Conservation (phyloP, 2,888 invertebrate genomes). For the Heteromyza rotundicornis region DNA sequence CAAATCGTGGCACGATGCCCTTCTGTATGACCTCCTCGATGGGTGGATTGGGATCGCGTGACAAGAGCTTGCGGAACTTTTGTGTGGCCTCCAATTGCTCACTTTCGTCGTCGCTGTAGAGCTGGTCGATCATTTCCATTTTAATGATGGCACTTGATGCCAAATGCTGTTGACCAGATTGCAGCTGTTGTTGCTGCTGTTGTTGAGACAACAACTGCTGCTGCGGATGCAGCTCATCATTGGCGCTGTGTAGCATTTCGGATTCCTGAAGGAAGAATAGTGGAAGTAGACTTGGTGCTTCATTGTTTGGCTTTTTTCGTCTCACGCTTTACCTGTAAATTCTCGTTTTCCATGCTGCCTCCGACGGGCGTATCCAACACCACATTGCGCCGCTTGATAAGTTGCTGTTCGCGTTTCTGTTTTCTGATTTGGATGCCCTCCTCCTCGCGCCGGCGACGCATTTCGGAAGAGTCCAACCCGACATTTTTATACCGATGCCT, state of each 20-base stretch:
- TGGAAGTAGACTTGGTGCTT: too few species aligned
- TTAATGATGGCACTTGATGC: constrained; percentile 45
- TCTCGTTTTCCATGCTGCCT: constrained; percentile 47
- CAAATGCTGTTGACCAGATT: constrained; percentile 13
- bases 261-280: constrained; percentile 37
- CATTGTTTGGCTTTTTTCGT: constrained; percentile 18
- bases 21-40: constrained; percentile 95
- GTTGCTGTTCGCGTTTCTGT: constrained; percentile 93
- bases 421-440: constrained; percentile 95
- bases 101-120: constrained; percentile 77
- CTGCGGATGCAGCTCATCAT: constrained; percentile 27
- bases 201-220: constrained; percentile 16
- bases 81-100: constrained; percentile 88
- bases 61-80: constrained; percentile 90
- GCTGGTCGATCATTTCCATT: constrained; percentile 81
- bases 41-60: constrained; percentile 95
- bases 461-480: constrained; percentile 88
- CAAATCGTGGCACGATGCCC: constrained; percentile 93
- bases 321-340: constrained; percentile 64
- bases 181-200: constrained; percentile 17
- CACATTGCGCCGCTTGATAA: constrained; percentile 92
- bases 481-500: constrained; percentile 94
- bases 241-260: constrained; percentile 38
- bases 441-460: constrained; percentile 90
- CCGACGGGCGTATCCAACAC: constrained; percentile 57